Base-by-base conservation (phyloP, 2,888 invertebrate genomes). In the Atethmia centrago region DNA sequence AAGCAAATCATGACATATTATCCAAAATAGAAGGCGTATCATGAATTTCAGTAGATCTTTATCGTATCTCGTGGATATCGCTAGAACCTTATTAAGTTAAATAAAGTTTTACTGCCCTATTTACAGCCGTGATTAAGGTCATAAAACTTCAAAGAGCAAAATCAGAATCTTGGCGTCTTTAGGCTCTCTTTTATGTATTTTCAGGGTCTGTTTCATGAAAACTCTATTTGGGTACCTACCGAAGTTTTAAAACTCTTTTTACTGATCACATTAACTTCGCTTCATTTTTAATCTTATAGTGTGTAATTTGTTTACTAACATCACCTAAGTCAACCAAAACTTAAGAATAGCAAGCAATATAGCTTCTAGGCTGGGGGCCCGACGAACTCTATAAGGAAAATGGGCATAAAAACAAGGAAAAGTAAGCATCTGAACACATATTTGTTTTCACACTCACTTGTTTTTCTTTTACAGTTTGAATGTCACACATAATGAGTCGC, bases 401-500 rank as follows among this genome's bases (percentile, higher is more conserved):
- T 64, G 70, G 56, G 45, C 65, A 74, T 31, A 53, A 67, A 82
- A 72, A 81, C 84, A 61, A 70, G 74, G 65, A 83, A 79, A 59
- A 42, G 53, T 68, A 65, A 72, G 67, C 83, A 65, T 73, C 49
- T 65, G 70, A 79, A 79, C 63, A 74, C 80, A 79, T 83, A 83
- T 83, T 81, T 83, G 70, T 70, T 59, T 81, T 83, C 64, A 81
- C 75, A 81, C 84, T 70, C 79, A 69, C 59, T 74, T 83, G 79
- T 77, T 77, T 79, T 77, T 71, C 71, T 71, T 82, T 67, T 61
- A 66, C 59, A 65, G 21, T 65, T 75, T 61, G 45, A 58, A 78
- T 58, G 47, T 36, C 31, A 63, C 61, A 51, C 25, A 76, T 51
- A 61, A 70, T n/a, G n/a, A n/a, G n/a, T n/a, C n/a, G n/a, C n/a